Base-by-base conservation (phyloP, 1,140 invertebrate genomes). In the Cotesia glomerata region DNA sequence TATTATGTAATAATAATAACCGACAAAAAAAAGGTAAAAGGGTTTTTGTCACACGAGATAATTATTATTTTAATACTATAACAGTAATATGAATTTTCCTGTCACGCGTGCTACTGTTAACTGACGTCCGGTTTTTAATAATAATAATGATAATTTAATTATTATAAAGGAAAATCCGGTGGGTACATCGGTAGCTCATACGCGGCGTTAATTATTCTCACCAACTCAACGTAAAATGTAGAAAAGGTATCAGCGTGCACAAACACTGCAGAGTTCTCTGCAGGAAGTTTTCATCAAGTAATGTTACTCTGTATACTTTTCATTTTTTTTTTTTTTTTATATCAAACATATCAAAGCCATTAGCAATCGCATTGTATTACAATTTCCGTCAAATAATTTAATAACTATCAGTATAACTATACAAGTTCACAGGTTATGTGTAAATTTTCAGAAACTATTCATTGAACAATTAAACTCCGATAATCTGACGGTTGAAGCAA, bases 201-300 rank as follows among this genome's bases (percentile, higher is more conserved):
- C 16, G 18, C 16, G 16, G 18, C 16, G 56, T 79, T 79, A 78
- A 78, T 79, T 79, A 79, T 76, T 73, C 75, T 69, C 75, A 75
- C 75, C 76, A 78, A 79, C 77, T 26, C 26, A 26, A 74, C 54
- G 75, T n/a, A 76, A 45, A 73, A 16, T 58, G 56, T 16, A 58
- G 14, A 9, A 26, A 14, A 58, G 18, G 56, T 16, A 18, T 16
- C 14, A 58, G 9, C 56, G 18, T 26, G 26, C 26, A 26, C 26
- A 26, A 26, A 26, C 1, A 26, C 26, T 26, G 26, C 26, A 26
- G 26, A 26, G 26, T 26, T 26, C 52, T 54, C 13, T 54, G 52
- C 52, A n/a, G 52, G 52, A 54, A 54, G 52, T 16, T 54, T 54
- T 54, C 52, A 54, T 54, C 52, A 54, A 54, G 52, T 26, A 26